phyloP scores from a whole-genome alignment of 2,113 vertebrate genomes.

The Thamnophis sirtalis region DNA sequence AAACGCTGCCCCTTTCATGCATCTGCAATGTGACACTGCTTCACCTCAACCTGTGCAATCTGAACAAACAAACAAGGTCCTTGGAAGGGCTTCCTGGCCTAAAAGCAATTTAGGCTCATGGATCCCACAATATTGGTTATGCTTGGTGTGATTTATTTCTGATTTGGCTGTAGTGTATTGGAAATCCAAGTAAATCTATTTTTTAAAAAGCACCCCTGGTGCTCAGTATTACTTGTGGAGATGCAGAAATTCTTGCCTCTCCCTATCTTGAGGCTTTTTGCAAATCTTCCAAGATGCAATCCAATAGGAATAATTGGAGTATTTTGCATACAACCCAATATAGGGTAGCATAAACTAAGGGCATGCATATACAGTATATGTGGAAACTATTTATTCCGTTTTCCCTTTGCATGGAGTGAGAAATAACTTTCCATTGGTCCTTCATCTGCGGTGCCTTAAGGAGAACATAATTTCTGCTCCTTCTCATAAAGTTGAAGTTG shows the following conservation, averaged over 20 bases:
- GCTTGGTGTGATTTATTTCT: not conserved
- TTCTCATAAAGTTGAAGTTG: not conserved
- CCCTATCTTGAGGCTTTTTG: not conserved
- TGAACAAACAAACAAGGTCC: not conserved
- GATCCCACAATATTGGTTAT: not conserved
- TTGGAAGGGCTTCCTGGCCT: not conserved
- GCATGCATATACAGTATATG: not conserved
- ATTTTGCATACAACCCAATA: not conserved
- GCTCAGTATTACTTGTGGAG: not conserved
- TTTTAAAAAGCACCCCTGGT: not conserved
- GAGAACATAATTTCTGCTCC: not conserved
- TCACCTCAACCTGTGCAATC: not conserved
- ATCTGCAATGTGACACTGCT: not conserved
- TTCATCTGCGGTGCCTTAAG: not conserved
- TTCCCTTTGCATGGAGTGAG: not conserved
- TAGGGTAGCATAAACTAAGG: not conserved
- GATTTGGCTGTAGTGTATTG: not conserved
- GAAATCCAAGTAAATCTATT: not conserved
- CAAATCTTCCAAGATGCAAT: not conserved
- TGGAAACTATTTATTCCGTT: not conserved
- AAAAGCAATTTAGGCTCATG: not conserved
- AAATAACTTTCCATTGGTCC: not conserved
- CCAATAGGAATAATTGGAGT: not conserved
- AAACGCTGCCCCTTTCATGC: not conserved
- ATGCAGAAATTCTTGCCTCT: not conserved